Evolutionary conservation across 2,113 vertebrate species (phyloP), one percentile per base, ranked within the genome.

Genomic region (Laterallus jamaicensis): DNA sequence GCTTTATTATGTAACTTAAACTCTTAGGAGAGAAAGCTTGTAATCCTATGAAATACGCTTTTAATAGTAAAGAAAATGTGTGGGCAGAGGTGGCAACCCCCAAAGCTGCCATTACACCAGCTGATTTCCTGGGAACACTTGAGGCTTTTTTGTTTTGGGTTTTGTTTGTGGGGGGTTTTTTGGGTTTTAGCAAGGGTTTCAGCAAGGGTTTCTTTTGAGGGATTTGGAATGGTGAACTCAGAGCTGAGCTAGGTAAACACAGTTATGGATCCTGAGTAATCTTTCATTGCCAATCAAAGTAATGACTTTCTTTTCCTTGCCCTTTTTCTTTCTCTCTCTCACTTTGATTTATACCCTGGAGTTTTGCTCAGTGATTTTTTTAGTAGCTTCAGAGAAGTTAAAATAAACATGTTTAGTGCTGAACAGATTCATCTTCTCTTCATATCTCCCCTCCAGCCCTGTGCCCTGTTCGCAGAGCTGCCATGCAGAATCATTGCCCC

Each of bases 291-390:
- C 90, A 96, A 95, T 94, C 82, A 95, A 95, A 96, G 88, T 68
- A 97, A 92, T 86, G 88, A 83, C 70, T 96, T 95, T 59, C 74
- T 92, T 94, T 93, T 4, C 0, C 74, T 94, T 81, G 68, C 82
- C 39, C n/a, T 95, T 95, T 93, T 92, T 86, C 91, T 91, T 91
- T 90, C 64, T 89, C 78, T 88, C 86, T 82, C 95, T 88, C 84
- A 71, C 84, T 96, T 94, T 95, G 96, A 96, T 96, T 97, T 96
- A 96, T 96, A 94, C 91, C 64, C 93, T 82, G 75, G 90, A 93
- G 92, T 95, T 95, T 95, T 86, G 71, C 71, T 94, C 74, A 76
- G 70, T 92, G 84, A 93, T 94, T 96, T 96, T 96, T 95, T 95
- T 92, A 95, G 94, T 86, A 92, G 92, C 90, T 90, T 82, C 75